Percentiles rank a stretch among this genome's conserved stretches.
Conservation (phyloP, 2,113 vertebrate species). For the Peromyscus leucopus region DNA sequence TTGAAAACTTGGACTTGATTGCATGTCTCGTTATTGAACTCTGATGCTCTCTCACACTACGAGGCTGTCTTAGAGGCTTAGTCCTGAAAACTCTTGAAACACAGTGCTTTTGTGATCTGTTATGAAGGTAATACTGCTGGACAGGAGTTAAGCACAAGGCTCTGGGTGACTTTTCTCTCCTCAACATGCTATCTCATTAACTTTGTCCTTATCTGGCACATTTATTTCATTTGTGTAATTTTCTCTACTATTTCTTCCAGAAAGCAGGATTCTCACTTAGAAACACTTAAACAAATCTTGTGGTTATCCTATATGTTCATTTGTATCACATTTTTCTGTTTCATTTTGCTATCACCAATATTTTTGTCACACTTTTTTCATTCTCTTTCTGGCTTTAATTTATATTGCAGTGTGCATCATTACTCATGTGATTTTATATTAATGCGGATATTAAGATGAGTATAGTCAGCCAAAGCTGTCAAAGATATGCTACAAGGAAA, state of each 20-base stretch:
- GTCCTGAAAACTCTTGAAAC: background rate
- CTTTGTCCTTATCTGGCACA: background rate
- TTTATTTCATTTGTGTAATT: background rate
- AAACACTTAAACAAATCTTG: background rate
- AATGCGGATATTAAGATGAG: background rate
- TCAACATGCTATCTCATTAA: background rate
- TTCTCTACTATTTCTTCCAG: background rate
- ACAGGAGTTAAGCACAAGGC: background rate
- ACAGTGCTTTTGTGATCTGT: background rate
- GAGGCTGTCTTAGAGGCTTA: background rate
- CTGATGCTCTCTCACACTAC: background rate
- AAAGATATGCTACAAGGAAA: constrained; percentile 1
- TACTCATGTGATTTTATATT: background rate
- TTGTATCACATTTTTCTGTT: background rate
- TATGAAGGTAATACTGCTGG: background rate
- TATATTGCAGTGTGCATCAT: background rate
- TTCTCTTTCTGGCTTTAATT: constrained; percentile 24
- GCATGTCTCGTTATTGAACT: background rate
- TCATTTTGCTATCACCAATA: background rate
- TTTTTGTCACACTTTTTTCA: background rate
- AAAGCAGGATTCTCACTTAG: background rate
- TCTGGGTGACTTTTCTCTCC: background rate
- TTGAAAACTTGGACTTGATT: background rate
- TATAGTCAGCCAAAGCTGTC: background rate
- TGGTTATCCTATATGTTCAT: background rate